Percentiles rank a stretch among this genome's conserved stretches.
Evolutionary conservation across 53 echinoderm and acorn worm genomes (phyloP).

Genomic region (Mesocentrotus franciscanus): DNA sequence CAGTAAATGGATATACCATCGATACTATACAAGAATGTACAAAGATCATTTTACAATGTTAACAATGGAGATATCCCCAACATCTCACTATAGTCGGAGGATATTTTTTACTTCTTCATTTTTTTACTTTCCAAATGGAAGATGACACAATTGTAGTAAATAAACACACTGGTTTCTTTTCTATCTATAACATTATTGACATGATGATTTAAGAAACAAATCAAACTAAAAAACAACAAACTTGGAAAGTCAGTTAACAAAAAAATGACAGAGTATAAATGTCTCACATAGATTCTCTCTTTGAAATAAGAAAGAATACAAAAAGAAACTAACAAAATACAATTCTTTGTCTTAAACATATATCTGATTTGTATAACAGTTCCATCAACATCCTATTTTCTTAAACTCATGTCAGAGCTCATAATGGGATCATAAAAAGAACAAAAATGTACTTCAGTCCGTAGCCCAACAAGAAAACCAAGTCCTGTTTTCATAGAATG

Average conservation of each 20-base stretch:
- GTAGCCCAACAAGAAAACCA: neutral
- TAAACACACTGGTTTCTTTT: neutral
- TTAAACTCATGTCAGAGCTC: neutral
- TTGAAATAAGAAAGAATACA: neutral
- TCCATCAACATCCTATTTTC: neutral
- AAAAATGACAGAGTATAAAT: conserved; percentile 12
- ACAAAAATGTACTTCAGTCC: neutral
- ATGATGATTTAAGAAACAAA: neutral
- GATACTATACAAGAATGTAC: conserved; percentile 36
- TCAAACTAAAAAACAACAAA: neutral
- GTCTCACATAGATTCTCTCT: conserved; percentile 8
- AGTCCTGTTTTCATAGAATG: neutral
- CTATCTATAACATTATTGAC: neutral
- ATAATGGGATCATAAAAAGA: neutral
- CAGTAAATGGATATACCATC: conserved; percentile 58
- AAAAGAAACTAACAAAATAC: neutral
- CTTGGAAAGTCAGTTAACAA: neutral
- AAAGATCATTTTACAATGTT: conserved; percentile 43
- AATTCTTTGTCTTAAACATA: neutral
- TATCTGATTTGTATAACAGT: neutral
- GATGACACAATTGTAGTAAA: neutral
- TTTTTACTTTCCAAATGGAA: conserved; percentile 1
- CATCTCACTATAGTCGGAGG: neutral
- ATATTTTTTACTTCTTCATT: neutral
- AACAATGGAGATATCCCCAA: neutral